Evolutionary conservation across 2,888 invertebrate species (phyloP).

Genomic region (Bhutanitis thaidina): DNA sequence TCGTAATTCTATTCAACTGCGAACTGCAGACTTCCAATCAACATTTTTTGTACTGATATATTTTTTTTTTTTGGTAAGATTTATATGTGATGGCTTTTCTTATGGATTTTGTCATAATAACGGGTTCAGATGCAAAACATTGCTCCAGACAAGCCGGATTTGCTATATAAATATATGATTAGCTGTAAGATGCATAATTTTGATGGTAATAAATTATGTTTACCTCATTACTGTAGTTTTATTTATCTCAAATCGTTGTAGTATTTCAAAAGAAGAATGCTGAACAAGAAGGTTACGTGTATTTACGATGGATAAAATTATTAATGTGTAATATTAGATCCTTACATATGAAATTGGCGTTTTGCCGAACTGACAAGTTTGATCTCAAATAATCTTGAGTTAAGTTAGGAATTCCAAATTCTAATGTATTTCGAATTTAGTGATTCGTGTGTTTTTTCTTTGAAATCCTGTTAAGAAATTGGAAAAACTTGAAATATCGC

Average conservation of each 20-base stretch:
- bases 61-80: slow-evolving; percentile 30
- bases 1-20: slow-evolving; percentile 10
- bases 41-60: slow-evolving; percentile 43
- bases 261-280: too few species aligned
- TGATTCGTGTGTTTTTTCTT: too few species aligned
- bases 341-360: too few species aligned
- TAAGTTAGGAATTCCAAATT: too few species aligned
- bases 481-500: too few species aligned
- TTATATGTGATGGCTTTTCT: slow-evolving; percentile 28
- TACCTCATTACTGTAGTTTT: slow-evolving; percentile 42
- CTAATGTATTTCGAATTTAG: too few species aligned
- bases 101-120: slow-evolving; percentile 26
- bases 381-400: too few species aligned
- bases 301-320: too few species aligned
- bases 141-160: slow-evolving; percentile 61
- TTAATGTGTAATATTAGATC: too few species aligned
- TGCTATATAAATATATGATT: slow-evolving; percentile 50
- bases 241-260: slow-evolving; percentile 31
- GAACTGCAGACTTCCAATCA: slow-evolving; percentile 20
- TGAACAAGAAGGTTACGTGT: too few species aligned
- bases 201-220: slow-evolving; percentile 69
- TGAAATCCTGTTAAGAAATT: too few species aligned
- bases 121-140: slow-evolving; percentile 41
- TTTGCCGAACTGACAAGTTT: too few species aligned
- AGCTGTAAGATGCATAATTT: slow-evolving; percentile 65